Percentiles rank a stretch among this genome's conserved stretches.
Conservation (phyloP, 2,113 vertebrate genomes). For the Leptodactylus fuscus region DNA sequence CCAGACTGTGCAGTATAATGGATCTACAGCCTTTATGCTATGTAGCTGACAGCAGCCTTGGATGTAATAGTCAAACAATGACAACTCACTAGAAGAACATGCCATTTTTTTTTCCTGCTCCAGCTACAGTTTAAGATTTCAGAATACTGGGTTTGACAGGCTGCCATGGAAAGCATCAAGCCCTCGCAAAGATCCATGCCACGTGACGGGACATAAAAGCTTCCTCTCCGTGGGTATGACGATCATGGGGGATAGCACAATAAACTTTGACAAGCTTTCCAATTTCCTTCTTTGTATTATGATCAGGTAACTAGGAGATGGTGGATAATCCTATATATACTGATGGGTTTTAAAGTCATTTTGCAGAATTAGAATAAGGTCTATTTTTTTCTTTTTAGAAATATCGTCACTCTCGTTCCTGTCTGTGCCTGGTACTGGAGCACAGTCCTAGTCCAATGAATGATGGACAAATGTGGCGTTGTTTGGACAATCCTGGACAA, state of each 20-base stretch:
- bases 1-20: not conserved
- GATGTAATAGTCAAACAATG: constrained; percentile 16
- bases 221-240: not conserved
- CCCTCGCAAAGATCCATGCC: not conserved
- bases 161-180: constrained; percentile 36
- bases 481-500: too few relatives aligned
- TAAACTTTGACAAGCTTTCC: constrained; percentile 8
- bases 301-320: constrained; percentile 1
- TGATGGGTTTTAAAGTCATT: not conserved
- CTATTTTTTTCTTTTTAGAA: not conserved
- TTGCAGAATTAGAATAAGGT: not conserved
- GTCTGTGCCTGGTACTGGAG: not conserved
- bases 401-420: not conserved
- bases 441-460: not conserved
- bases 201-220: constrained; percentile 12
- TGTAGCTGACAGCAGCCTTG: not conserved
- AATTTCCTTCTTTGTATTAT: not conserved
- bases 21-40: not conserved
- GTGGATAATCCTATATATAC: not conserved
- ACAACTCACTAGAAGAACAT: not conserved
- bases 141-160: constrained; percentile 8
- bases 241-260: not conserved
- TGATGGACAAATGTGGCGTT: not conserved
- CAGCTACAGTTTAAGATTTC: not conserved
- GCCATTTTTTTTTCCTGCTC: constrained; percentile 15